These are phyloP conservation scores for Tineola bisselliella DNA, from an alignment of 2,888 invertebrate species.

Conservation along the genomic window DNA sequence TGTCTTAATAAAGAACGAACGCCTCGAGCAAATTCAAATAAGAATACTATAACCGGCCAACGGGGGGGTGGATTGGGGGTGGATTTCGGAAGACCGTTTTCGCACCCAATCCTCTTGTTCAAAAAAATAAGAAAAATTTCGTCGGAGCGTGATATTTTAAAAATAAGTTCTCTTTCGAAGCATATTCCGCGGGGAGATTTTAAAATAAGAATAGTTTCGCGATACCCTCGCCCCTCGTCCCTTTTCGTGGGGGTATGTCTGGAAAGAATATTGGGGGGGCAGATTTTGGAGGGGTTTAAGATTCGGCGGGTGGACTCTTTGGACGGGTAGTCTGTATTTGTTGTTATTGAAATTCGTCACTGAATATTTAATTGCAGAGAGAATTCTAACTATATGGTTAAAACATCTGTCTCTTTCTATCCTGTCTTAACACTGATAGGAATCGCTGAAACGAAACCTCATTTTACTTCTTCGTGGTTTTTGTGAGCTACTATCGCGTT, in stretches of 20 bases:
- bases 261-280: slow-evolving; percentile 61
- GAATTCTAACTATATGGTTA: too few relatives aligned
- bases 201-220: slow-evolving; percentile 68
- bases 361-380: too few relatives aligned
- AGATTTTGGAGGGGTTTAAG: slow-evolving; percentile 43
- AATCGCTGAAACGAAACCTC: too few relatives aligned
- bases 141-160: slow-evolving; percentile 68
- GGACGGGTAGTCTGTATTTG: neutral
- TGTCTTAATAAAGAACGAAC: slow-evolving; percentile 63
- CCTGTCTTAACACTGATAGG: too few relatives aligned
- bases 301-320: slow-evolving; percentile 5
- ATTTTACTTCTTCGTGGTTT: too few relatives aligned
- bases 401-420: too few relatives aligned
- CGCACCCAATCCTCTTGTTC: slow-evolving; percentile 43
- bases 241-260: slow-evolving; percentile 30
- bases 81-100: slow-evolving; percentile 59
- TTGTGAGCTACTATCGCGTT: too few relatives aligned
- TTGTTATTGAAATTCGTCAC: too few relatives aligned
- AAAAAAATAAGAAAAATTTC: slow-evolving; percentile 64
- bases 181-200: slow-evolving; percentile 67
- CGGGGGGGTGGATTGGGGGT: slow-evolving; percentile 46
- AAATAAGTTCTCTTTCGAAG: slow-evolving; percentile 60
- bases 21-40: slow-evolving; percentile 64
- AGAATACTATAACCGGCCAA: slow-evolving; percentile 65
- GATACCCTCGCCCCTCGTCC: slow-evolving; percentile 48